Evolutionary conservation across 2,888 invertebrate genomes (phyloP).

Genomic region (Drosophila histrio): DNA sequence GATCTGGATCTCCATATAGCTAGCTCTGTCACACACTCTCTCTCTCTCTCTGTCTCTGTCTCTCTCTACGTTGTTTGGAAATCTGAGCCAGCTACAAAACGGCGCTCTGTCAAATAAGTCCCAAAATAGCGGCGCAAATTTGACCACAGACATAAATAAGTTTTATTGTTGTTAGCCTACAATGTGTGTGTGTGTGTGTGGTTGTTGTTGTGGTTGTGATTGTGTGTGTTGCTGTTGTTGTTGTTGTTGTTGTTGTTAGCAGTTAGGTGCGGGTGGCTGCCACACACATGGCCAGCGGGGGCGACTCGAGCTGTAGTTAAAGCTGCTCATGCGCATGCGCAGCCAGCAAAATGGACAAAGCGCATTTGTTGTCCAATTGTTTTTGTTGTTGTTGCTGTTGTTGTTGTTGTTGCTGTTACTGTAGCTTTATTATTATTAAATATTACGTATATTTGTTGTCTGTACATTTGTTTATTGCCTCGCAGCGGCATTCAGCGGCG

Average conservation of each 20-base stretch:
- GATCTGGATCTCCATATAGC: not conserved
- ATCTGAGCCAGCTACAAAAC: conserved; percentile 72
- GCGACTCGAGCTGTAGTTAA: conserved; percentile 28
- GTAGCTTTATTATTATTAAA: conserved; percentile 75
- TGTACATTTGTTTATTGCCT: conserved; percentile 74
- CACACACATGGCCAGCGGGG: conserved; percentile 56
- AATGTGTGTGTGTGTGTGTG: conserved; percentile 3
- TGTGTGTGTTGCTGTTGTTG: conserved; percentile 8
- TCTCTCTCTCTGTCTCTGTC: not conserved
- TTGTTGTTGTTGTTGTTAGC: conserved; percentile 22
- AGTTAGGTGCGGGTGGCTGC: conserved; percentile 37
- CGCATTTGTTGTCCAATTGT: conserved; percentile 25
- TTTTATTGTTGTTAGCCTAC: conserved; percentile 70
- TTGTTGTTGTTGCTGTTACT: conserved; percentile 25
- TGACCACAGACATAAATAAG: conserved; percentile 79
- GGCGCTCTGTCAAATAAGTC: conserved; percentile 76
- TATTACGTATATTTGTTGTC: conserved; percentile 74
- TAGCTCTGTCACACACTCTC: not conserved
- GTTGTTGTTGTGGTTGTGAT: conserved; percentile 7
- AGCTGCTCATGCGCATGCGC: conserved; percentile 54
- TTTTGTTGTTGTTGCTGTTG: conserved; percentile 32
- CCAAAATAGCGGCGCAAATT: conserved; percentile 78
- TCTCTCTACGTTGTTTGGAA: conserved; percentile 31
- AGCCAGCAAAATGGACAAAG: conserved; percentile 42
- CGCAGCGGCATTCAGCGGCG: conserved; percentile 57